Conservation (phyloP, 2,888 invertebrate genomes). For the Mechanitis messenoides region DNA sequence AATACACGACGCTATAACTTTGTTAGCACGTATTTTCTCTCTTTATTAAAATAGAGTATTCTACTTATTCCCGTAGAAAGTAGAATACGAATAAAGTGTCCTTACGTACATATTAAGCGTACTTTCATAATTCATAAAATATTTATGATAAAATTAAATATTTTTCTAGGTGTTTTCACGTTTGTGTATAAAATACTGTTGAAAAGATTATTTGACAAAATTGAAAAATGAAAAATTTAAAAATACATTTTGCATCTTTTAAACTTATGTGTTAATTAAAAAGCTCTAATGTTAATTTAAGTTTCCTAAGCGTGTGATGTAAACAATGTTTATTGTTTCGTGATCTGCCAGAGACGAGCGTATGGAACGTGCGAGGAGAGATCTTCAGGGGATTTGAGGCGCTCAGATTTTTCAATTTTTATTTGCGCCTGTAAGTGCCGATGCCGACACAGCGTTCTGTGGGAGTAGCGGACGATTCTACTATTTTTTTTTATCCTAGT, state of each 20-base stretch:
- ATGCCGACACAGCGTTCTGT: conserved; percentile 40
- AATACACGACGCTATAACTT: conserved; percentile 36
- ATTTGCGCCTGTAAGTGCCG: conserved; percentile 69
- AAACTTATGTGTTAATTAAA: background rate
- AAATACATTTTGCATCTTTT: background rate
- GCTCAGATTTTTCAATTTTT: conserved; percentile 70
- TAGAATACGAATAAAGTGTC: background rate
- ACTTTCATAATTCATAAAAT: no score
- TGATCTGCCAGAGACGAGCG: conserved; percentile 46
- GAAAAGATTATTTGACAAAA: no score
- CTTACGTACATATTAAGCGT: background rate
- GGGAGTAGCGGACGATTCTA: conserved; percentile 32
- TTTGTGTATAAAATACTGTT: no score
- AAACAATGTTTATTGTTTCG: conserved; percentile 43
- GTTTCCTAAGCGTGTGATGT: conserved; percentile 27
- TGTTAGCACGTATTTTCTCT: conserved; percentile 30
- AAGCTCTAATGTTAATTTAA: conserved; percentile 13
- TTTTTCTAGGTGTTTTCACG: no score
- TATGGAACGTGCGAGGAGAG: conserved; percentile 57
- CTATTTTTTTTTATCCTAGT: conserved; percentile 31
- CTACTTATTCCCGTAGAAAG: conserved; percentile 15
- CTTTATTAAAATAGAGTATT: conserved; percentile 29
- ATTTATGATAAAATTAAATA: background rate
- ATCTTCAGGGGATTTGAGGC: conserved; percentile 61
- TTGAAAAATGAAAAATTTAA: no score